phyloP scores from a whole-genome alignment of 2,113 vertebrate species.

The Vulpes vulpes region DNA sequence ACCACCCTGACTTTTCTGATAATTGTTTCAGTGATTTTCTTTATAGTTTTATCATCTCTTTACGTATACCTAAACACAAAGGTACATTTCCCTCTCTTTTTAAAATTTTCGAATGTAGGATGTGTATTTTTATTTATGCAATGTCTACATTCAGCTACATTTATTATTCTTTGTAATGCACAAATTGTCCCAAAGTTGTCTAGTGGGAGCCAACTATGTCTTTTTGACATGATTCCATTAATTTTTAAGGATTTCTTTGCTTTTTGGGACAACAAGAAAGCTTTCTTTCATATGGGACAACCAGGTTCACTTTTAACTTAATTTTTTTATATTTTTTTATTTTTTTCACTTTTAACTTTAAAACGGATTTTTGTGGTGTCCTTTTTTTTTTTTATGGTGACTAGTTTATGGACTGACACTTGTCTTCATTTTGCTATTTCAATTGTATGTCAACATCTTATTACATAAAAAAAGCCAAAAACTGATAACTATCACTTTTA shows the following conservation, averaged over 20 bases:
- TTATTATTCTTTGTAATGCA: neutral
- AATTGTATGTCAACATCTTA: neutral
- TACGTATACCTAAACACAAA: neutral
- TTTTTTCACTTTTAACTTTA: conserved; percentile 14
- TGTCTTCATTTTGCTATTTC: conserved; percentile 38
- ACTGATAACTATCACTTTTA: neutral
- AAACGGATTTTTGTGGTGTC: neutral
- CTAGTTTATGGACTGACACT: neutral
- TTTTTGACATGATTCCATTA: neutral
- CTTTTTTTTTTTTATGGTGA: neutral
- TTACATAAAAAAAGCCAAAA: neutral
- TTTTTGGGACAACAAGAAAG: neutral
- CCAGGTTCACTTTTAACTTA: conserved; percentile 8
- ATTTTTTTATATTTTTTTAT: neutral
- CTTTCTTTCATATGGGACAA: neutral
- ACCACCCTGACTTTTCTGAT: neutral
- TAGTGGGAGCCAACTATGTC: neutral
- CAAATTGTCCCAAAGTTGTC: neutral
- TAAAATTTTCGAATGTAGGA: neutral
- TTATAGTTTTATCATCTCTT: neutral
- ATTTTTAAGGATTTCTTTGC: neutral
- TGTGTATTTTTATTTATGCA: conserved; percentile 14
- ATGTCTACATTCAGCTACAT: neutral
- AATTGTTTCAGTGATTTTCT: neutral
- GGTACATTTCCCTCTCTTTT: neutral